phyloP scores from a whole-genome alignment of 2,797 vertebrate genomes.

The Leuciscus waleckii region DNA sequence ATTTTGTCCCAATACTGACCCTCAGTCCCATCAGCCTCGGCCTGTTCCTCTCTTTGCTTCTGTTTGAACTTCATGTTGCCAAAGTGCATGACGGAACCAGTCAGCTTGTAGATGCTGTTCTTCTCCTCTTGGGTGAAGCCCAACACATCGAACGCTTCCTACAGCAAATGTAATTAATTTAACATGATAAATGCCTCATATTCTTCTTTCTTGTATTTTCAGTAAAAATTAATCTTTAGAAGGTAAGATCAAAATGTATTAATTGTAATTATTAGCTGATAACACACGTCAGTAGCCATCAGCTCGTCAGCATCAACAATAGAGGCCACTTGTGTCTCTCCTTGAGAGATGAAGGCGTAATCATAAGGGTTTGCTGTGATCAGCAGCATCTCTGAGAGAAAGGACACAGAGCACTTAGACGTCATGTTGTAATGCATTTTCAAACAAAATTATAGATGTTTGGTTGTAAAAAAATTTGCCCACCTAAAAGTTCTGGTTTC shows the following conservation, averaged over 20 bases:
- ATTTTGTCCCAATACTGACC: conserved; percentile 45
- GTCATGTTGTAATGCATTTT: neutral
- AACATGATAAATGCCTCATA: neutral
- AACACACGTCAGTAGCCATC: conserved; percentile 84
- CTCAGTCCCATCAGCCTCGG: conserved; percentile 82
- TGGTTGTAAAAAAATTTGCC: conserved; percentile 25
- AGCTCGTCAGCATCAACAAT: conserved; percentile 85
- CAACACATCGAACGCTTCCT: conserved; percentile 83
- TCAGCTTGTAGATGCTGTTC: conserved; percentile 84
- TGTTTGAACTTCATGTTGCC: conserved; percentile 91
- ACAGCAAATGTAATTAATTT: neutral
- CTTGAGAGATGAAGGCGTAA: conserved; percentile 86
- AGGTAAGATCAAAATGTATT: neutral
- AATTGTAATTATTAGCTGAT: neutral
- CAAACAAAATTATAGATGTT: neutral
- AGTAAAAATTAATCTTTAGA: neutral
- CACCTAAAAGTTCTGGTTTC: conserved; percentile 82
- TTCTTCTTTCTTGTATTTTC: neutral
- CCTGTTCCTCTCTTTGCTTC: conserved; percentile 85
- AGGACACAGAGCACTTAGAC: neutral
- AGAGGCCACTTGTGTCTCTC: conserved; percentile 85
- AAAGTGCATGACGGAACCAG: conserved; percentile 86
- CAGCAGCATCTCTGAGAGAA: conserved; percentile 82
- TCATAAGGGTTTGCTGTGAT: conserved; percentile 88
- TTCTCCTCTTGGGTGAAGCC: conserved; percentile 87